phyloP scores from a whole-genome alignment of 2,797 vertebrate genomes.

The Sebastes iracundus region DNA sequence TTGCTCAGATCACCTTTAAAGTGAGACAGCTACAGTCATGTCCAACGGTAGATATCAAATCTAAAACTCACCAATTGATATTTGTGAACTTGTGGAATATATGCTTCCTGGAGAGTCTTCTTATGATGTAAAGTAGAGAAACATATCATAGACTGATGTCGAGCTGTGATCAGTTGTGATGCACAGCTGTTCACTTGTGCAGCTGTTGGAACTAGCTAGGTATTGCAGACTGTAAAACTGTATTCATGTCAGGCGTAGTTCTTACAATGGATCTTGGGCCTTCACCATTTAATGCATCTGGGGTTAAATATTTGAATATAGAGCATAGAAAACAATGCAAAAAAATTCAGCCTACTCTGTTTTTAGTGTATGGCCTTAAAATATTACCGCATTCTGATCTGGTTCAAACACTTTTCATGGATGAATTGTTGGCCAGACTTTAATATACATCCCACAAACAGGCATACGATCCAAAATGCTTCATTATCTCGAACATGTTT shows the following conservation, averaged over 20 bases:
- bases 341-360: background rate
- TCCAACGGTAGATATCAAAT: background rate
- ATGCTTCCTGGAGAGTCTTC: background rate
- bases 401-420: background rate
- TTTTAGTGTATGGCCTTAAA: background rate
- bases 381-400: background rate
- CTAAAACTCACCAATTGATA: background rate
- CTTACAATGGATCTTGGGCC: background rate
- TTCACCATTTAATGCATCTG: background rate
- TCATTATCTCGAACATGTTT: slow-evolving; percentile 13
- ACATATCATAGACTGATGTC: background rate
- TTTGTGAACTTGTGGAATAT: background rate
- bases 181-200: background rate
- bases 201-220: background rate
- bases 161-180: background rate
- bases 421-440: background rate
- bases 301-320: background rate
- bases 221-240: background rate
- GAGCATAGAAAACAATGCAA: background rate
- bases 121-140: background rate
- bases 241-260: background rate
- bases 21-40: background rate
- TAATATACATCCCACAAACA: background rate
- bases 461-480: background rate
- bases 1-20: background rate